Conservation (phyloP, 2,797 vertebrate species). For the Ispidina picta region DNA sequence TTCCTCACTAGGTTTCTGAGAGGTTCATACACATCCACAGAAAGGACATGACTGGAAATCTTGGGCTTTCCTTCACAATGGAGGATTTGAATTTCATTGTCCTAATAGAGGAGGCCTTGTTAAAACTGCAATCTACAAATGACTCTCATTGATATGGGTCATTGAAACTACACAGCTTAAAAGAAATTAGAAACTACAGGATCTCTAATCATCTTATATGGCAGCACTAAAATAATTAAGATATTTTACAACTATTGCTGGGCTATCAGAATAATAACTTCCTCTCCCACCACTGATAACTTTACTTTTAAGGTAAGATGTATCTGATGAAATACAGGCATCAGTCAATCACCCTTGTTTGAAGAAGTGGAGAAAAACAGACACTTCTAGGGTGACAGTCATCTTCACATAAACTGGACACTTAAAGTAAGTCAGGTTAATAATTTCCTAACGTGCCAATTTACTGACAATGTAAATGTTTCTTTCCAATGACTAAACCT, state of each 20-base stretch:
- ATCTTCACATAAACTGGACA: neutral
- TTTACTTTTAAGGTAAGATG: neutral
- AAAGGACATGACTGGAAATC: neutral
- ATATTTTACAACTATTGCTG: neutral
- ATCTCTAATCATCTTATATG: neutral
- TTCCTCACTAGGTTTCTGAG: neutral
- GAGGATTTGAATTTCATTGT: neutral
- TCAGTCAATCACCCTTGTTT: neutral
- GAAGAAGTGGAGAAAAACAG: neutral
- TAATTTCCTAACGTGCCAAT: neutral
- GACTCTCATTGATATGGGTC: neutral
- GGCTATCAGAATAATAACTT: neutral
- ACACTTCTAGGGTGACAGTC: neutral
- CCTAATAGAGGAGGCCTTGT: neutral
- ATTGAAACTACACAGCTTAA: neutral
- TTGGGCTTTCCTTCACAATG: neutral
- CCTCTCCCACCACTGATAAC: neutral
- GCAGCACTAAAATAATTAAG: neutral
- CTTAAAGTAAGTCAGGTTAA: neutral
- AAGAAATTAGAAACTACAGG: neutral
- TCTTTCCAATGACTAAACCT: neutral
- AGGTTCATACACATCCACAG: neutral
- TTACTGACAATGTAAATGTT: neutral
- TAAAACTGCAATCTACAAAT: neutral
- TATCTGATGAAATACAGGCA: neutral